Evolutionary conservation across 2,113 vertebrate species (phyloP).

Genomic region (Aythya baeri): DNA sequence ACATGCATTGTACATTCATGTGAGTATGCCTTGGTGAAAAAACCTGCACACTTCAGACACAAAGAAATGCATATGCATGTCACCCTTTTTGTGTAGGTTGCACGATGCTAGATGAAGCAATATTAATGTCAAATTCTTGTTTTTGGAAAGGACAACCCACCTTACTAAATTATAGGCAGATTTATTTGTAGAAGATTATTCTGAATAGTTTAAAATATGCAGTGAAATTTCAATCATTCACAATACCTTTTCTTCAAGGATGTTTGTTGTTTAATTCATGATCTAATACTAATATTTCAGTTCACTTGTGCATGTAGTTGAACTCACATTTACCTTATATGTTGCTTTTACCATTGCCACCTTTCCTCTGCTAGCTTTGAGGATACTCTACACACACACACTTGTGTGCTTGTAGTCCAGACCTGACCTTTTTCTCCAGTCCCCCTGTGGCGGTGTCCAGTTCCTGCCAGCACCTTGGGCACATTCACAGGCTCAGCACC

Average conservation of each 20-base stretch:
- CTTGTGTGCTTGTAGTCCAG: neutral
- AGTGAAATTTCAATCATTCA: neutral
- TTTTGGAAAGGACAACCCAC: neutral
- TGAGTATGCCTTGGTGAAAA: neutral
- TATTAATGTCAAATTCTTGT: neutral
- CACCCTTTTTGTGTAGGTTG: neutral
- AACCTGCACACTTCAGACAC: neutral
- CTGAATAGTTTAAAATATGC: neutral
- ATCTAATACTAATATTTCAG: neutral
- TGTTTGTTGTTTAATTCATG: neutral
- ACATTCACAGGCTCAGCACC: neutral
- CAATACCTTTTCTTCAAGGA: too few species aligned
- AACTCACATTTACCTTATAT: neutral
- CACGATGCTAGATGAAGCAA: neutral
- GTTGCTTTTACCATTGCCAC: neutral
- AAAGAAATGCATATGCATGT: neutral
- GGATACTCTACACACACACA: rapidly evolving
- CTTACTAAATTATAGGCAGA: neutral
- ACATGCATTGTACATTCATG: neutral
- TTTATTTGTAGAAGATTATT: neutral
- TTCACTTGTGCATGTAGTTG: neutral
- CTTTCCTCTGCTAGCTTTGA: neutral
- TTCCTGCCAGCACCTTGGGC: too few species aligned
- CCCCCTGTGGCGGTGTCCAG: neutral
- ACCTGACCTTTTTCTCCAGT: neutral